Conservation (phyloP, 2,888 invertebrate genomes). For the Labia minor region DNA sequence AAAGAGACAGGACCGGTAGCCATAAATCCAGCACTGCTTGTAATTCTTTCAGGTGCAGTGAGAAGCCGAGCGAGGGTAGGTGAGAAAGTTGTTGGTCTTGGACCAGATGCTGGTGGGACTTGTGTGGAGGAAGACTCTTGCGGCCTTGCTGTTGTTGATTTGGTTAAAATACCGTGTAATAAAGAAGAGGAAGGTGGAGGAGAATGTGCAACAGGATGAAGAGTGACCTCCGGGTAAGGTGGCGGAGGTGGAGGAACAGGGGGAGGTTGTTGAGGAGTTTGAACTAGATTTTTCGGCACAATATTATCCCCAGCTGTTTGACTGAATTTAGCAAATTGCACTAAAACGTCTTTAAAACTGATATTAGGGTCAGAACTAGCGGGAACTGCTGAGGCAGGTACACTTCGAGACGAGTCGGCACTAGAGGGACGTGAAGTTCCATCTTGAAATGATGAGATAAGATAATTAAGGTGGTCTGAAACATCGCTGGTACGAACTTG, state of each 20-base stretch:
- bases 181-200: conserved; percentile 41
- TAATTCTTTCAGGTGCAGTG: conserved; percentile 46
- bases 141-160: conserved; percentile 31
- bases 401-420: conserved; percentile 43
- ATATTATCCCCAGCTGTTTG: conserved; percentile 29
- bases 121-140: conserved; percentile 15
- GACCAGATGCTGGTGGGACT: conserved; percentile 26
- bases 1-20: conserved; percentile 37
- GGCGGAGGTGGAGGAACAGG: conserved; percentile 42
- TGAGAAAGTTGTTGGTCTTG: conserved; percentile 53
- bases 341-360: conserved; percentile 59
- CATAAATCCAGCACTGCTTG: conserved; percentile 23
- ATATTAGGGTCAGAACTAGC: conserved; percentile 29
- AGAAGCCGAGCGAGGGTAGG: conserved; percentile 70
- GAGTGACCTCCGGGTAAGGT: conserved; percentile 67
- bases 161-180: conserved; percentile 66
- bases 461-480: conserved; percentile 23
- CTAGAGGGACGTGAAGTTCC: conserved; percentile 40
- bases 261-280: conserved; percentile 34
- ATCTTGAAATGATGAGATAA: conserved; percentile 21
- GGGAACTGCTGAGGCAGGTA: conserved; percentile 26
- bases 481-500: conserved; percentile 33
- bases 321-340: conserved; percentile 58
- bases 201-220: conserved; percentile 50
- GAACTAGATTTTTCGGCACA: conserved; percentile 23